phyloP scores from a whole-genome alignment of 2,797 vertebrate species.

The Hippoglossus hippoglossus region DNA sequence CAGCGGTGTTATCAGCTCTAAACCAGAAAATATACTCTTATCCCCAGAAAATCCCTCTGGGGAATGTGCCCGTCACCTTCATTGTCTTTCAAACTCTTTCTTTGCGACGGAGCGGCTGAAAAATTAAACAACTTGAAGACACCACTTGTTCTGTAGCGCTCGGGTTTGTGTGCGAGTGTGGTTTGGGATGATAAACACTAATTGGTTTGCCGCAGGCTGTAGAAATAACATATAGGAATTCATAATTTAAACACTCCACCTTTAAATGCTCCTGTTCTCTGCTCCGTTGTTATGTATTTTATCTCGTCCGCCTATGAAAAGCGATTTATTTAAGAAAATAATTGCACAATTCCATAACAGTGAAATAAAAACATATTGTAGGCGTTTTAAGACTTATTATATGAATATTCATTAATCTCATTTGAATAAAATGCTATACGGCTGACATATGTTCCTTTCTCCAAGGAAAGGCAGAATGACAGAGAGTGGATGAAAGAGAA shows the following conservation, averaged over 20 bases:
- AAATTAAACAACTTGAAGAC: constrained; percentile 52
- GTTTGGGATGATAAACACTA: constrained; percentile 53
- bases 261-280: constrained; percentile 55
- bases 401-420: constrained; percentile 80
- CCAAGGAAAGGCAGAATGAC: constrained; percentile 56
- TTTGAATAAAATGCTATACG: constrained; percentile 65
- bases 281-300: constrained; percentile 47
- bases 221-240: constrained; percentile 61
- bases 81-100: constrained; percentile 67
- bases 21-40: constrained; percentile 69
- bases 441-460: constrained; percentile 56
- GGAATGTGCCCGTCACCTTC: constrained; percentile 77
- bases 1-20: constrained; percentile 65
- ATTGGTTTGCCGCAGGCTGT: constrained; percentile 57
- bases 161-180: constrained; percentile 11
- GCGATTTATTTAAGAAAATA: constrained; percentile 31
- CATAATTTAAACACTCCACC: constrained; percentile 51
- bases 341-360: constrained; percentile 42
- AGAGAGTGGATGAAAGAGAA: constrained; percentile 53
- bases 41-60: constrained; percentile 68
- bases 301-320: constrained; percentile 33
- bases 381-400: constrained; percentile 60
- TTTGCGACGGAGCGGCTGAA: constrained; percentile 43
- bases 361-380: constrained; percentile 46
- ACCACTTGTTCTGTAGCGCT: constrained; percentile 24